Base-by-base conservation (phyloP, 2,888 invertebrate genomes). In the Noctua pronuba region DNA sequence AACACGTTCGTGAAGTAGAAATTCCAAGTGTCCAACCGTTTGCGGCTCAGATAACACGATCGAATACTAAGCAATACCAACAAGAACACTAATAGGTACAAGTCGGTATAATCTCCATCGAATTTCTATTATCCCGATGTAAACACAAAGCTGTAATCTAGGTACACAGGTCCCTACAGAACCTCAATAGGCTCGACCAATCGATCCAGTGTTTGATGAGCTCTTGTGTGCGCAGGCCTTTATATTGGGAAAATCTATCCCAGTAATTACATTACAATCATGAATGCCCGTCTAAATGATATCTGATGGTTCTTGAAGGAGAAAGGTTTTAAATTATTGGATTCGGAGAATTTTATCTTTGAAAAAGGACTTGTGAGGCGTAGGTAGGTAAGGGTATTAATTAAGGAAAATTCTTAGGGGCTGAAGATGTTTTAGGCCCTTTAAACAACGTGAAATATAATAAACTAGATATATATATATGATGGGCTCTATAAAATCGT, bases 81-180 rank as follows among this genome's bases (percentile, higher is more conserved):
- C 89, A 90, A 85, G 77, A 83, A 84, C 85, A 88, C 84, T 86
- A 89, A 90, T 86, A 28, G 58, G 58, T 58, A 84, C 90, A 74
- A 75, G 84, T 89, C 86, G 86, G 80, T 88, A 86, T 89, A 88
- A 90, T 89, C 86, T 85, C 70, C 77, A 84, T 87, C 79, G 77
- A 85, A 89, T 86, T 86, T 88, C 88, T 88, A 90, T 89, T 88
- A 90, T 88, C 84, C 64, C 75, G 84, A 72, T 89, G 88, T 88
- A 90, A 90, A 85, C 83, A 90, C 86, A 86, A 82, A 78, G 67
- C 75, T 69, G 41, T 49, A 35, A 16, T 24, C 28, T 73, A 80
- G 41, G 62, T 77, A 69, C 35, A 46, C 58, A 77, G 70, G 16
- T 38, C 64, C 10, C n/a, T 60, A 70, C 52, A 35, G 41, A 38